These are phyloP conservation scores for Micronisus gabar DNA, from an alignment of 2,113 vertebrate genomes.

Conservation along the genomic window DNA sequence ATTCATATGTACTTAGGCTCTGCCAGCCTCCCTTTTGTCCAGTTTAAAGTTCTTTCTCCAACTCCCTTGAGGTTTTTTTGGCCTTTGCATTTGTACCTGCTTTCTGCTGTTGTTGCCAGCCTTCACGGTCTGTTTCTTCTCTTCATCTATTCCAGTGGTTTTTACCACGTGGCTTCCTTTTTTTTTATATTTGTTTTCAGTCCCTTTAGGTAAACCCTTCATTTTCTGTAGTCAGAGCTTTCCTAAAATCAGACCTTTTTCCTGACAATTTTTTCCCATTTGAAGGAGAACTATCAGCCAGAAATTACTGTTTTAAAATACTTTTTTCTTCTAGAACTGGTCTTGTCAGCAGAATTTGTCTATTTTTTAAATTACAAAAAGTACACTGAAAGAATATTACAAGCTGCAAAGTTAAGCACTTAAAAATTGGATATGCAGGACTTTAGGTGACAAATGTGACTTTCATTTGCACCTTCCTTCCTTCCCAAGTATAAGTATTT, in stretches of 20 bases:
- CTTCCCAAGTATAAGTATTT: not conserved
- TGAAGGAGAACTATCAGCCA: not conserved
- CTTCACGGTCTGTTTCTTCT: not conserved
- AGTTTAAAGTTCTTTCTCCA: not conserved
- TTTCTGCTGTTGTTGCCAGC: not conserved
- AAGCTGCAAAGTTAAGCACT: not conserved
- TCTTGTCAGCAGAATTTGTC: not conserved
- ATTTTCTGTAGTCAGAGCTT: not conserved
- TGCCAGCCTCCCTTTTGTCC: not conserved
- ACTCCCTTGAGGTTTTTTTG: not conserved
- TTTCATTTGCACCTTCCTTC: not conserved
- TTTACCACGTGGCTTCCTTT: not conserved
- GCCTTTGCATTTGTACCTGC: not conserved
- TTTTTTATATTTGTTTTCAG: not conserved
- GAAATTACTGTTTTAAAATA: not conserved
- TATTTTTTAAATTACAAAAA: not conserved
- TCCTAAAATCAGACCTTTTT: not conserved
- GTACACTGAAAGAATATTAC: not conserved
- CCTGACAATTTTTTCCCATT: not conserved
- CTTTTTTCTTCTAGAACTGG: not conserved
- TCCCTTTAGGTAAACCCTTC: not conserved
- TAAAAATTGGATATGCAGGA: not conserved
- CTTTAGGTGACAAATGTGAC: not conserved
- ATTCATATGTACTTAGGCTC: accelerated
- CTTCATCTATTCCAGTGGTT: not conserved